Evolutionary conservation across 2,113 vertebrate genomes (phyloP).

Genomic region (Prunella himalayana): DNA sequence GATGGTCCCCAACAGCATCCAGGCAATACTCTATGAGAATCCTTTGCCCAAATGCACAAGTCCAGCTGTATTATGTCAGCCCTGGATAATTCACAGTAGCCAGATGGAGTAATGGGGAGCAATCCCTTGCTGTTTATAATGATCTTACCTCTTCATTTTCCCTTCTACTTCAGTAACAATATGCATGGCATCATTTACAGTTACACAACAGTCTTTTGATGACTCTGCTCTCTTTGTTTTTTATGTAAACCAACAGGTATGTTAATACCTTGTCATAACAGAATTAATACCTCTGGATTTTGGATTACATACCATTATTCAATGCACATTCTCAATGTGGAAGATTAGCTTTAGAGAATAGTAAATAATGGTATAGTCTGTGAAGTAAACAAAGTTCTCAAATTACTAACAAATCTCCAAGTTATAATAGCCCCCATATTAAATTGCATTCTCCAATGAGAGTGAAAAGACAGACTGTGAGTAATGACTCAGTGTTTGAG

Average conservation of each 20-base stretch:
- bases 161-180: background rate
- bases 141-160: background rate
- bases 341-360: background rate
- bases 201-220: background rate
- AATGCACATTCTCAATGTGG: background rate
- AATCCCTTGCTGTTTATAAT: background rate
- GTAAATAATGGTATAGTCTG: background rate
- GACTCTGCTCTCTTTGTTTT: background rate
- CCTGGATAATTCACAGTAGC: background rate
- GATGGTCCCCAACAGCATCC: background rate
- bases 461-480: background rate
- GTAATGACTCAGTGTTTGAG: background rate
- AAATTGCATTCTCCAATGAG: background rate
- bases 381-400: background rate
- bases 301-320: background rate
- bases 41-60: background rate
- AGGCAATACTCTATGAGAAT: background rate
- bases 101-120: background rate
- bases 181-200: background rate
- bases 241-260: background rate
- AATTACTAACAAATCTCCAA: background rate
- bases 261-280: background rate
- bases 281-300: background rate
- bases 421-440: background rate
- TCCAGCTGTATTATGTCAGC: background rate